A percentile compares a stretch with the other conserved stretches of the same genome.
Evolutionary conservation across 1,140 invertebrate genomes (phyloP).

Genomic region (Anoplolepis gracilipes): DNA sequence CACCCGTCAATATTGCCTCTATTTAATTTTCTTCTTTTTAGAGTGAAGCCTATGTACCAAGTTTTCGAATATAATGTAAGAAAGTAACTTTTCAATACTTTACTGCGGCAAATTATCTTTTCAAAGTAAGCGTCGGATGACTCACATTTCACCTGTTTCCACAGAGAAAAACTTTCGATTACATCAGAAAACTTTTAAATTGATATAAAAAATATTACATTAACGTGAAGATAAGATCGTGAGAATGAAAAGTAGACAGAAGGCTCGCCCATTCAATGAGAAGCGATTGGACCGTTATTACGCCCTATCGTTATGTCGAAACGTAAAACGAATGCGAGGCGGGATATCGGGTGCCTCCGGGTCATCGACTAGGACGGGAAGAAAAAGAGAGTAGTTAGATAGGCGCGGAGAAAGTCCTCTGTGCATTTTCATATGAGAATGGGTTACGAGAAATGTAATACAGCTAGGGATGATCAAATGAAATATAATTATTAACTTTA

Average conservation of each 20-base stretch:
- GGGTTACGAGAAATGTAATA: neutral
- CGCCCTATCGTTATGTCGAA: slow-evolving; percentile 36
- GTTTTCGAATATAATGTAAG: slow-evolving; percentile 26
- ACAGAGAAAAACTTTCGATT: neutral
- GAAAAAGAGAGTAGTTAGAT: slow-evolving; percentile 46
- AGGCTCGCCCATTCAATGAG: slow-evolving; percentile 50
- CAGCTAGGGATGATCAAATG: neutral
- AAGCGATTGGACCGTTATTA: slow-evolving; percentile 63
- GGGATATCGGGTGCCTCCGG: slow-evolving; percentile 47
- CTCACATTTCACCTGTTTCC: neutral
- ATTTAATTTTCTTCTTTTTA: neutral
- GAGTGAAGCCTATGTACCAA: neutral
- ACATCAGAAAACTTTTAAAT: neutral
- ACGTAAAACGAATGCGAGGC: slow-evolving; percentile 49
- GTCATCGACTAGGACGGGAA: slow-evolving; percentile 32
- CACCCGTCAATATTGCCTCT: neutral
- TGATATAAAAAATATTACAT: neutral
- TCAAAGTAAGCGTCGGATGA: neutral
- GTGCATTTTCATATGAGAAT: slow-evolving; percentile 42
- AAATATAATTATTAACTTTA: too few relatives aligned
- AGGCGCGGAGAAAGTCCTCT: slow-evolving; percentile 24
- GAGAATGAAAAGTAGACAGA: slow-evolving; percentile 37
- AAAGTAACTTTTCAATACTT: slow-evolving; percentile 21
- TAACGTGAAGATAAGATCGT: slow-evolving; percentile 33
- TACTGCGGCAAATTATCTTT: neutral